These are phyloP conservation scores for Elaphurus davidianus DNA, from an alignment of 2,113 vertebrate species.

Conservation along the genomic window DNA sequence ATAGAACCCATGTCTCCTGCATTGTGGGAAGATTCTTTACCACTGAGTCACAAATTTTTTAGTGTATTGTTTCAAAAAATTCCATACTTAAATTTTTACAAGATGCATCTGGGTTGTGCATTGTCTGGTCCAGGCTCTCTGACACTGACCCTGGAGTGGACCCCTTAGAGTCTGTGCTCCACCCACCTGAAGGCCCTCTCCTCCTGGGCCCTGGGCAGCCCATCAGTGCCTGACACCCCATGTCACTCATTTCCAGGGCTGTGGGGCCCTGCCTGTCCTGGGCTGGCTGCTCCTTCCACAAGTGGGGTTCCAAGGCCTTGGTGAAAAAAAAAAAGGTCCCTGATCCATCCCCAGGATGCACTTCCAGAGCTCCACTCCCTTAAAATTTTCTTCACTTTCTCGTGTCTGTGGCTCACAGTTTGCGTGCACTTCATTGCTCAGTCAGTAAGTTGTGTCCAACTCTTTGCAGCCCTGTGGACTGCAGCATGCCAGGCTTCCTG, in stretches of 20 bases:
- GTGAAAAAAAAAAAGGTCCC: neutral
- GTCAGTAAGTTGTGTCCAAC: neutral
- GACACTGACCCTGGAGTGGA: neutral
- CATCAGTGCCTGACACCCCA: neutral
- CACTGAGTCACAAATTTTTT: neutral
- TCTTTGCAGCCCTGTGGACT: neutral
- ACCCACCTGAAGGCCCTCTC: neutral
- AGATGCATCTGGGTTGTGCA: neutral
- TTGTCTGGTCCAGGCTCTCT: neutral
- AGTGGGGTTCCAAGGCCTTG: neutral
- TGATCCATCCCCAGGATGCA: neutral
- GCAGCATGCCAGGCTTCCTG: neutral
- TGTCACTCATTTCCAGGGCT: neutral
- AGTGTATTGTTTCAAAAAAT: neutral
- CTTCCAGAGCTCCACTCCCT: neutral
- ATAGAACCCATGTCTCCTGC: neutral
- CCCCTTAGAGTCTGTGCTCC: neutral
- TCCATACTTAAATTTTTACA: neutral
- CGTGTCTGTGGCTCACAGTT: neutral
- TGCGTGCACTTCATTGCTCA: neutral
- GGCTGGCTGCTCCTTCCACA: neutral
- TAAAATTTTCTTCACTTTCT: neutral
- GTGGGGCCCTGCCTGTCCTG: neutral
- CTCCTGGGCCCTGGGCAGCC: neutral
- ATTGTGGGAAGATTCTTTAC: neutral